Conservation (phyloP, 2,113 vertebrate genomes). For the Gymnobelideus leadbeateri region DNA sequence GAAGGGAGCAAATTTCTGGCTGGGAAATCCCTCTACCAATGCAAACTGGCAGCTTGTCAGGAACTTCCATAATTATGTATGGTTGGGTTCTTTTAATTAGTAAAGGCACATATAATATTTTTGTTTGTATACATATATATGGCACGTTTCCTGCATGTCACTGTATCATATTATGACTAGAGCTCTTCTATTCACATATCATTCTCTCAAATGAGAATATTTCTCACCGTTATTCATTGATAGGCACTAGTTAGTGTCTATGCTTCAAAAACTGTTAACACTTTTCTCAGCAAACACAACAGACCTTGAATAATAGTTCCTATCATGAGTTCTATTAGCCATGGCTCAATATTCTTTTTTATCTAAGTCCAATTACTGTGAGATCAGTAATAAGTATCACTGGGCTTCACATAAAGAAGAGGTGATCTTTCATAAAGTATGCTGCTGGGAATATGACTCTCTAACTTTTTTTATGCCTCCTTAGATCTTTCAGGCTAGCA, state of each 20-base stretch:
- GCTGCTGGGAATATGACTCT: conserved; percentile 55
- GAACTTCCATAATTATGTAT: neutral
- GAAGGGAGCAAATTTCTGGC: neutral
- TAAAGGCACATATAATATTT: neutral
- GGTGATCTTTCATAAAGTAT: conserved; percentile 63
- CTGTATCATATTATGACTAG: neutral
- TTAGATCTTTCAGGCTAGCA: conserved; percentile 71
- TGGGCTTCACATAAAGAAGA: conserved; percentile 63
- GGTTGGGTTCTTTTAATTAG: neutral
- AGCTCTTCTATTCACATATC: neutral
- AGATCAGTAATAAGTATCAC: conserved; percentile 69
- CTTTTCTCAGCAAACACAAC: conserved; percentile 41
- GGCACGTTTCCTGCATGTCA: neutral
- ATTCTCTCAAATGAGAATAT: neutral
- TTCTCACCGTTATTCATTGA: conserved; percentile 16
- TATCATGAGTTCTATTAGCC: neutral
- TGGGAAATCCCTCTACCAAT: neutral
- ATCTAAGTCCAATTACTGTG: conserved; percentile 72
- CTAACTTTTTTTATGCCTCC: conserved; percentile 68
- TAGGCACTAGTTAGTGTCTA: neutral
- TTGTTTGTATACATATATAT: neutral
- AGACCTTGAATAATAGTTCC: conserved; percentile 29
- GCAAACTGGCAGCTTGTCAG: neutral
- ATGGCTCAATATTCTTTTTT: conserved; percentile 58
- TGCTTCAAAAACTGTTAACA: conserved; percentile 16